These are phyloP conservation scores for Yponomeuta plumbellus DNA, from an alignment of 2,888 invertebrate genomes.

Conservation along the genomic window DNA sequence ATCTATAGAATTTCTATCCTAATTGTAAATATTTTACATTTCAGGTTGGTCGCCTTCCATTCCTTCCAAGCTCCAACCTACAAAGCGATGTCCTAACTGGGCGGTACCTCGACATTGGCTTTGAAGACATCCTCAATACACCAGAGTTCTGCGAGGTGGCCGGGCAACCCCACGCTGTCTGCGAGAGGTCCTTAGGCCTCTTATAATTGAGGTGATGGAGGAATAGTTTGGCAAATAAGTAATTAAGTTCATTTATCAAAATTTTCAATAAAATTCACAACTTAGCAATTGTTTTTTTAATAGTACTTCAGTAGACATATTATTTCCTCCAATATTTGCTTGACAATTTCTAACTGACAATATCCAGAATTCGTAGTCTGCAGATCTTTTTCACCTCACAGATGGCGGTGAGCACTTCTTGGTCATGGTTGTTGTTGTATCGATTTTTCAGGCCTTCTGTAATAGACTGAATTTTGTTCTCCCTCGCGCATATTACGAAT, in stretches of 20 bases:
- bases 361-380: slow-evolving; percentile 73
- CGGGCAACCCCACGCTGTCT: slow-evolving; percentile 88
- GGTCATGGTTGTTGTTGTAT: slow-evolving; percentile 66
- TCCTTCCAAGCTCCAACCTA: slow-evolving; percentile 81
- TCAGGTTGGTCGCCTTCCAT: slow-evolving; percentile 79
- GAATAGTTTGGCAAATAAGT: neutral
- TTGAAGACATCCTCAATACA: slow-evolving; percentile 85
- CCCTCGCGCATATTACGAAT: slow-evolving; percentile 81
- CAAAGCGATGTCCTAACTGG: slow-evolving; percentile 85
- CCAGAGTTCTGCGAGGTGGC: slow-evolving; percentile 84
- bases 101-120: slow-evolving; percentile 84
- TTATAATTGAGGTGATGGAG: slow-evolving; percentile 36
- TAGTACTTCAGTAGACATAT: neutral
- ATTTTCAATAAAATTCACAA: slow-evolving; percentile 5
- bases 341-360: slow-evolving; percentile 39
- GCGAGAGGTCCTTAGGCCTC: slow-evolving; percentile 85
- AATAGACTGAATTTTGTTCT: slow-evolving; percentile 78
- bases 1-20: too few species aligned
- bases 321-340: neutral
- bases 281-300: neutral
- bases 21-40: slow-evolving; percentile 24
- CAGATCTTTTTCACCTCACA: slow-evolving; percentile 83
- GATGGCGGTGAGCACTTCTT: slow-evolving; percentile 76
- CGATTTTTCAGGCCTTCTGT: slow-evolving; percentile 72
- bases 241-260: slow-evolving; percentile 1